A percentile compares a stretch with the other conserved stretches of the same genome.
Evolutionary conservation across 2,797 vertebrate species (phyloP).

Genomic region (Acanthopagrus latus): DNA sequence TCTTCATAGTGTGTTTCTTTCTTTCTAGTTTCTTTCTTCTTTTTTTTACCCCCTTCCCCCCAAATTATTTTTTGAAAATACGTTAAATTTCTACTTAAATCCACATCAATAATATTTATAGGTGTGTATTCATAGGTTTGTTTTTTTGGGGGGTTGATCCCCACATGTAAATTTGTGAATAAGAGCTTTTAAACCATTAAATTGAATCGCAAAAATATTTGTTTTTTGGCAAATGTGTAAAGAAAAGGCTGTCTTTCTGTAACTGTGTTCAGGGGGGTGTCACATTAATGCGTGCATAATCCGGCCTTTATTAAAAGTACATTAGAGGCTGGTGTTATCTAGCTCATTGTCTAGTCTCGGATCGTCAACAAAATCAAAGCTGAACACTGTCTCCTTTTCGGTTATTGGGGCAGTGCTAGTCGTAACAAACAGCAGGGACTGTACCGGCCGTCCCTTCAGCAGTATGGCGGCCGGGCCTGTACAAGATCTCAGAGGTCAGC

Average conservation of each 20-base stretch:
- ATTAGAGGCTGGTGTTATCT: not conserved
- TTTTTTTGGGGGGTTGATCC: not conserved
- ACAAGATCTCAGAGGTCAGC: slow-evolving; percentile 69
- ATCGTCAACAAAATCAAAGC: not conserved
- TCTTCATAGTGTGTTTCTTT: not conserved
- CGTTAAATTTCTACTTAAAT: not conserved
- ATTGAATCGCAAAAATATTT: not conserved
- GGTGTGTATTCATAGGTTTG: not conserved
- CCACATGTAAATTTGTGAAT: not conserved
- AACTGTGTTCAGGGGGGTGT: not conserved
- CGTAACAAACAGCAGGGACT: slow-evolving; percentile 30
- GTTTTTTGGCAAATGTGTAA: not conserved
- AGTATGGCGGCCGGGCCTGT: slow-evolving; percentile 39
- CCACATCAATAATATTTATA: not conserved
- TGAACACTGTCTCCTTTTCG: not conserved
- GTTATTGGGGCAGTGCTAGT: slow-evolving; percentile 20
- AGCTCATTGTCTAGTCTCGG: not conserved
- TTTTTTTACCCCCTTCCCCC: not conserved
- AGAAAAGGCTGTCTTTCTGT: not conserved
- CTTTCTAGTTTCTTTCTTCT: no score
- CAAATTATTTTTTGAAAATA: no score
- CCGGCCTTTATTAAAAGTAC: not conserved
- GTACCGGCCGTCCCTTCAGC: slow-evolving; percentile 9
- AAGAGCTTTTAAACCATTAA: not conserved
- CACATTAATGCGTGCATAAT: slow-evolving; percentile 4